Conservation (phyloP, 2,888 invertebrate genomes). For the Leptopilina drosophilae region DNA sequence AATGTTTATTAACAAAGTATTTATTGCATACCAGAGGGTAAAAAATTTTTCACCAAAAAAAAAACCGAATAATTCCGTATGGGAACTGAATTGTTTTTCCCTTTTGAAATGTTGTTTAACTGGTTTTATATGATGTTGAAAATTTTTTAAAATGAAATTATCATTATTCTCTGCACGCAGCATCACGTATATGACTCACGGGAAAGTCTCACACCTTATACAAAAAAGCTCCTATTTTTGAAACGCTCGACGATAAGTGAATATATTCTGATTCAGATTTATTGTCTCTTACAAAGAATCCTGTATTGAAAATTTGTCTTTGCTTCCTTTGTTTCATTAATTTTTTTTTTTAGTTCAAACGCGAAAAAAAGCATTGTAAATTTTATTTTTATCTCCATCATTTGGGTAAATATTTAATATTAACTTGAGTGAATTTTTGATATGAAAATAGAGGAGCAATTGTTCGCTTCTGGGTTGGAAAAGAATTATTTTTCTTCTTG, state of each 20-base stretch:
- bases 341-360: no score
- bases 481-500: no score
- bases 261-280: slow-evolving; percentile 33
- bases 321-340: background rate
- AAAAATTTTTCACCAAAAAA: no score
- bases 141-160: slow-evolving; percentile 5
- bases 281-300: background rate
- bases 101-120: background rate
- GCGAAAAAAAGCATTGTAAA: background rate
- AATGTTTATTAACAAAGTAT: no score
- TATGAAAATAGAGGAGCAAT: no score
- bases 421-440: no score
- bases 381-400: background rate
- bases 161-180: background rate
- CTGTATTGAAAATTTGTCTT: slow-evolving; percentile 10
- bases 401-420: no score
- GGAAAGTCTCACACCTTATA: slow-evolving; percentile 1
- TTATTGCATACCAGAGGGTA: no score
- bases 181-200: slow-evolving; percentile 22
- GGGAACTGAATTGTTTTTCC: no score
- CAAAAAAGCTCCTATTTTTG: slow-evolving; percentile 10
- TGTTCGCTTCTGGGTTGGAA: no score
- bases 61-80: no score
- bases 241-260: background rate
- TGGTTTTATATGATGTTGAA: background rate